phyloP scores from a whole-genome alignment of 2,888 invertebrate genomes.

The Synanthedon tipuliformis region DNA sequence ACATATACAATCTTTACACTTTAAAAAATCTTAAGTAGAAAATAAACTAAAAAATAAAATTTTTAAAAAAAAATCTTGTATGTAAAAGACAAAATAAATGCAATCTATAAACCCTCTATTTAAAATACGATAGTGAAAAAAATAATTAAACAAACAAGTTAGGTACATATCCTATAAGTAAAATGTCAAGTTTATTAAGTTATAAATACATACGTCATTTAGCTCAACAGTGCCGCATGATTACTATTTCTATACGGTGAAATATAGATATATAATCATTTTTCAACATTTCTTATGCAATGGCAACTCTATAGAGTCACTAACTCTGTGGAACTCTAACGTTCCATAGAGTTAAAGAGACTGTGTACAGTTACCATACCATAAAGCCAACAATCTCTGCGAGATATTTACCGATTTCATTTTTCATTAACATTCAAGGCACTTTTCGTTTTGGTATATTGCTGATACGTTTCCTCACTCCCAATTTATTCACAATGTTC shows the following conservation, averaged over 20 bases:
- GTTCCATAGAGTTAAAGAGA: no score
- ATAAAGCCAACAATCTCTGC: no score
- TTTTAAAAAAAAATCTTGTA: constrained; percentile 35
- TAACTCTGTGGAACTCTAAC: no score
- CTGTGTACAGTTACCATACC: no score
- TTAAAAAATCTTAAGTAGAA: constrained; percentile 33
- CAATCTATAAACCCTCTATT: constrained; percentile 62
- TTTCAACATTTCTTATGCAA: constrained; percentile 26
- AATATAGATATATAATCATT: constrained; percentile 69
- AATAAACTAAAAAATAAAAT: constrained; percentile 46
- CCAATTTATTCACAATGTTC: constrained; percentile 52
- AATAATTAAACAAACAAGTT: constrained; percentile 59
- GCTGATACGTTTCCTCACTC: constrained; percentile 68
- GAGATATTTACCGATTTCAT: constrained; percentile 43
- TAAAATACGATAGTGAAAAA: constrained; percentile 49
- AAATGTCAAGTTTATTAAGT: constrained; percentile 32
- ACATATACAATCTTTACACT: constrained; percentile 37
- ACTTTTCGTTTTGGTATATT: constrained; percentile 69
- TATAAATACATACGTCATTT: constrained; percentile 16
- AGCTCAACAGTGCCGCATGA: constrained; percentile 56
- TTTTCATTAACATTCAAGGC: constrained; percentile 57
- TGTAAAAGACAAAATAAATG: constrained; percentile 67
- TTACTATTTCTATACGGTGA: constrained; percentile 69
- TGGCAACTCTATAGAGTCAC: constrained; percentile 11
- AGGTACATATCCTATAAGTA: constrained; percentile 39